Percentiles rank a stretch among this genome's conserved stretches.
These are phyloP conservation scores for Chrysocyon brachyurus DNA, from an alignment of 2,797 vertebrate species.

Conservation along the genomic window DNA sequence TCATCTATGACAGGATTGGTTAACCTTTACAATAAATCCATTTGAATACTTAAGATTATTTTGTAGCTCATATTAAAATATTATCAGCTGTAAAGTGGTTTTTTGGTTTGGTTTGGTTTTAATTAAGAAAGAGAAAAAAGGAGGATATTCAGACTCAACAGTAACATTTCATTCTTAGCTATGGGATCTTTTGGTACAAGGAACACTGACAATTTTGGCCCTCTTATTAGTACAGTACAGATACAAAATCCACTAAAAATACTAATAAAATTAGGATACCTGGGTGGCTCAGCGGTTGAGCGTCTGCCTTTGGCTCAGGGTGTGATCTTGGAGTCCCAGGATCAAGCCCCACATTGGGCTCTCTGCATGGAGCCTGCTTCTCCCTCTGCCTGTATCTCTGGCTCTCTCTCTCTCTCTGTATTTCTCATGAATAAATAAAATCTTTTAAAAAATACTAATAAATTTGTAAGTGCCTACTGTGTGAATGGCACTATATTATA, in stretches of 20 bases:
- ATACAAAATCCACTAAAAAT: background rate
- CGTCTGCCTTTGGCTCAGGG: too few relatives aligned
- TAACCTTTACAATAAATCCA: constrained; percentile 39
- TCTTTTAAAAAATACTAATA: background rate
- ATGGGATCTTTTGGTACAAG: background rate
- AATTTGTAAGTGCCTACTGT: background rate
- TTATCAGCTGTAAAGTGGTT: background rate
- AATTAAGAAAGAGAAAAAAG: background rate
- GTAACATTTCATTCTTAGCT: constrained; percentile 12
- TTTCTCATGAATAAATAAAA: too few relatives aligned
- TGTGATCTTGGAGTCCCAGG: too few relatives aligned
- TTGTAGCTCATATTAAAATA: constrained; percentile 41
- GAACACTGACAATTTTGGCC: background rate
- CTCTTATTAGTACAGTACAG: background rate
- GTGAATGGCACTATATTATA: background rate
- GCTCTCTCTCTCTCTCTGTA: too few relatives aligned
- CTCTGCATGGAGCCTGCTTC: too few relatives aligned
- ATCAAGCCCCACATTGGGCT: too few relatives aligned
- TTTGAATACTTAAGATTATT: constrained; percentile 14
- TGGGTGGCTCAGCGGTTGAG: too few relatives aligned
- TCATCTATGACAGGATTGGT: constrained; percentile 35
- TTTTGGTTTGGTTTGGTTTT: background rate
- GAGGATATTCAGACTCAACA: background rate
- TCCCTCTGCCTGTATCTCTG: too few relatives aligned
- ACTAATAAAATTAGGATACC: background rate